These are phyloP conservation scores for Phalangium opilio DNA, from an alignment of 2,888 invertebrate species.

Conservation along the genomic window DNA sequence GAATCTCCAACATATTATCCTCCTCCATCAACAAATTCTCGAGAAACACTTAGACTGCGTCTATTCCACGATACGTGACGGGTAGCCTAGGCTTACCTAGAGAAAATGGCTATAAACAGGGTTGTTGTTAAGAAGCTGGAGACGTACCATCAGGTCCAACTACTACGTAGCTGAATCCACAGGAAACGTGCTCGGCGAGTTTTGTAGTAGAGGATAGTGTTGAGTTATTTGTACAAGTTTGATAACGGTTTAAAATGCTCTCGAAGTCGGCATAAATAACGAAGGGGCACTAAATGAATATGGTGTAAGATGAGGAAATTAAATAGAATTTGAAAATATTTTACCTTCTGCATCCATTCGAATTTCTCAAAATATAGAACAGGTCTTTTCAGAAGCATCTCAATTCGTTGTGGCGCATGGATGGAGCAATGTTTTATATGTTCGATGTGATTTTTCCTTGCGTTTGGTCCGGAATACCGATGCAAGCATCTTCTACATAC, in stretches of 20 bases:
- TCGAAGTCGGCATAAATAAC: conserved; percentile 7
- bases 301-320: too few relatives aligned
- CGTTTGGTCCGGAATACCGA: too few relatives aligned
- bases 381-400: neutral
- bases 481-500: too few relatives aligned
- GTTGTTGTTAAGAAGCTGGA: too few relatives aligned
- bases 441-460: too few relatives aligned
- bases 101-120: too few relatives aligned
- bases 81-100: neutral
- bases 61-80: conserved; percentile 2
- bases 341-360: too few relatives aligned
- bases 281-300: neutral
- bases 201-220: neutral
- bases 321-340: too few relatives aligned
- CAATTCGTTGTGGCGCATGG: neutral
- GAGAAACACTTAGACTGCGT: neutral
- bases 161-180: conserved; percentile 1
- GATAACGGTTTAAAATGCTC: neutral
- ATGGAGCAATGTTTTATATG: too few relatives aligned
- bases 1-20: neutral
- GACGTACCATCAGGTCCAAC: neutral
- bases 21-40: conserved; percentile 2
- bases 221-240: neutral
- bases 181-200: conserved; percentile 4
- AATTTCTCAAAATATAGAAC: neutral